Percentiles rank a stretch among this genome's conserved stretches.
Evolutionary conservation across 2,797 vertebrate genomes (phyloP).

Genomic region (Potorous gilbertii): DNA sequence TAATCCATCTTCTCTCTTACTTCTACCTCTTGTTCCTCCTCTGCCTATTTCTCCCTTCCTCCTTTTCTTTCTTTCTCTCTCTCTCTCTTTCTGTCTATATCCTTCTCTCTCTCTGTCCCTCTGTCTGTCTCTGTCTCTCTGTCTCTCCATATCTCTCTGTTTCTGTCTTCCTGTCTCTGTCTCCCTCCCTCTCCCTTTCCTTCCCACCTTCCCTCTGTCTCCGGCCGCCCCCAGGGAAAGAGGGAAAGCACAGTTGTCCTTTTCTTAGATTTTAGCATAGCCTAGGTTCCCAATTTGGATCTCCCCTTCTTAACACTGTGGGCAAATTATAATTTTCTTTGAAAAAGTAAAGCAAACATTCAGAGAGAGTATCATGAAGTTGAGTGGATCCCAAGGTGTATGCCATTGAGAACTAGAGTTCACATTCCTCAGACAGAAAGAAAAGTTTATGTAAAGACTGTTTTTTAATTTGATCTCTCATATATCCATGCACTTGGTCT

Average conservation of each 20-base stretch:
- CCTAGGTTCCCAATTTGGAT: not conserved
- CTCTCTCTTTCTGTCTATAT: no score
- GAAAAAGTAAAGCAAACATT: not conserved
- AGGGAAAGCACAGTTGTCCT: not conserved
- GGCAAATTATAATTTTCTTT: not conserved
- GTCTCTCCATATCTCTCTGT: not conserved
- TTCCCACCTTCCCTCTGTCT: no score
- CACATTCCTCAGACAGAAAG: not conserved
- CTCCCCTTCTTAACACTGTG: not conserved
- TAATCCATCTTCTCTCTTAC: not conserved
- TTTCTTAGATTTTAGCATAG: not conserved
- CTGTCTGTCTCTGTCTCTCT: no score
- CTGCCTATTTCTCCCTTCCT: not conserved
- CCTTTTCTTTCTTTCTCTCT: not conserved
- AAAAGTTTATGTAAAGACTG: slow-evolving; percentile 8
- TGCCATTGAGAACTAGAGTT: not conserved
- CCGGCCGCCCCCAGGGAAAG: not conserved
- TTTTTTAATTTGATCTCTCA: not conserved
- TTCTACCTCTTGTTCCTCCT: not conserved
- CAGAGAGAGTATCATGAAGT: not conserved
- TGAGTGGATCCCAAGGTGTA: not conserved
- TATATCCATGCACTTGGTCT: not conserved
- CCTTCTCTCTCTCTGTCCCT: no score
- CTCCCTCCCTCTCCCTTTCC: no score
- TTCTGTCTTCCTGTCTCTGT: no score